phyloP scores from a whole-genome alignment of 1,140 invertebrate genomes.

The Drosophila fuyamai region DNA sequence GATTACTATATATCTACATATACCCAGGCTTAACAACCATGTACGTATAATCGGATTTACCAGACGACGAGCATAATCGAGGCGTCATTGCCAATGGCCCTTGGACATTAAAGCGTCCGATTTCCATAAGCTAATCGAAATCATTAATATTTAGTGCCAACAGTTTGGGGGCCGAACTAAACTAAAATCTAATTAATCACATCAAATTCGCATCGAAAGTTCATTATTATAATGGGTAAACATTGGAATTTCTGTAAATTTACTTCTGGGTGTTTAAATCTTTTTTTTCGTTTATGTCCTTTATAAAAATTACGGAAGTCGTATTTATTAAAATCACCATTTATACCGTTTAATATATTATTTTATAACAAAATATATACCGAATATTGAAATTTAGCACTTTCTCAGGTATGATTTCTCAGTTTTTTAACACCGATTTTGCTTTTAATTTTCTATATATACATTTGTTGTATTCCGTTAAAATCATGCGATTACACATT shows the following conservation, averaged over 20 bases:
- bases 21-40: neutral
- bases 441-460: neutral
- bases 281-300: neutral
- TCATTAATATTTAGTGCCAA: slow-evolving; percentile 27
- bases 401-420: neutral
- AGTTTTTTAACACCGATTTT: neutral
- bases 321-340: neutral
- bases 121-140: slow-evolving; percentile 37
- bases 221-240: neutral
- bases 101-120: slow-evolving; percentile 18
- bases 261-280: no score
- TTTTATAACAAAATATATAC: no score
- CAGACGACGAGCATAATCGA: slow-evolving; percentile 42
- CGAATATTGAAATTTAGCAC: no score
- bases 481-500: slow-evolving; percentile 12
- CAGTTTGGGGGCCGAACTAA: slow-evolving; percentile 19
- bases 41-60: slow-evolving; percentile 10
- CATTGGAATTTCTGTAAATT: neutral
- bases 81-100: slow-evolving; percentile 29
- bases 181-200: slow-evolving; percentile 21
- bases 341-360: no score
- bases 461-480: neutral
- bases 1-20: slow-evolving; percentile 15
- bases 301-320: neutral
- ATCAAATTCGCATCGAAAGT: slow-evolving; percentile 11